phyloP scores from a whole-genome alignment of 2,113 vertebrate genomes.

The Tringa solitaria region DNA sequence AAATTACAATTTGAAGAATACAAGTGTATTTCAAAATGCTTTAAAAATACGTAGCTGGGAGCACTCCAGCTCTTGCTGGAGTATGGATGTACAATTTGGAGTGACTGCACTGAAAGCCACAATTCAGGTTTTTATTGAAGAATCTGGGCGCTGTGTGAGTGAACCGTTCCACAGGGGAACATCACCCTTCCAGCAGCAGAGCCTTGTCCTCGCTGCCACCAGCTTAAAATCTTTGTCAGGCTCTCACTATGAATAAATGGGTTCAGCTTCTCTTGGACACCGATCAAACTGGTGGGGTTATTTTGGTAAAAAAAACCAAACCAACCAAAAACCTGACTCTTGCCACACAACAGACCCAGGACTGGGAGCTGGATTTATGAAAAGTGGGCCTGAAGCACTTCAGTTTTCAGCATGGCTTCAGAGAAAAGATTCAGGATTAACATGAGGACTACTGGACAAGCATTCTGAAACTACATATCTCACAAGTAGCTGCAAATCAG shows the following conservation, averaged over 20 bases:
- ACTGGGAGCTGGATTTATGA: neutral
- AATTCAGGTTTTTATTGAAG: neutral
- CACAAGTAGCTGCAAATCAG: neutral
- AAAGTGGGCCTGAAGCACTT: neutral
- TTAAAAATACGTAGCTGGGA: neutral
- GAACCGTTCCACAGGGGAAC: neutral
- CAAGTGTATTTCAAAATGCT: neutral
- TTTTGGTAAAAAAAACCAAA: neutral
- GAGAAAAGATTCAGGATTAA: neutral
- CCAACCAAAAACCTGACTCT: no score
- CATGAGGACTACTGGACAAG: neutral
- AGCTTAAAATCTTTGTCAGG: neutral
- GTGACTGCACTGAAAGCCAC: neutral
- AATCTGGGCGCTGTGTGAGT: neutral
- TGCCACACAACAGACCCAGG: neutral
- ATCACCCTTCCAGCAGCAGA: neutral
- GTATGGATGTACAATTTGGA: fast-evolving
- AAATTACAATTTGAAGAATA: neutral
- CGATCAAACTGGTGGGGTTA: neutral
- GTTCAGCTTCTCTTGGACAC: neutral
- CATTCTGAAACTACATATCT: neutral
- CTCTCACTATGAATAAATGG: neutral
- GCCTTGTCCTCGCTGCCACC: neutral
- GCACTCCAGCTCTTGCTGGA: neutral
- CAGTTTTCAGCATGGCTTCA: neutral